Conservation (phyloP, 2,888 invertebrate genomes). For the Pristionchus arcanus region DNA sequence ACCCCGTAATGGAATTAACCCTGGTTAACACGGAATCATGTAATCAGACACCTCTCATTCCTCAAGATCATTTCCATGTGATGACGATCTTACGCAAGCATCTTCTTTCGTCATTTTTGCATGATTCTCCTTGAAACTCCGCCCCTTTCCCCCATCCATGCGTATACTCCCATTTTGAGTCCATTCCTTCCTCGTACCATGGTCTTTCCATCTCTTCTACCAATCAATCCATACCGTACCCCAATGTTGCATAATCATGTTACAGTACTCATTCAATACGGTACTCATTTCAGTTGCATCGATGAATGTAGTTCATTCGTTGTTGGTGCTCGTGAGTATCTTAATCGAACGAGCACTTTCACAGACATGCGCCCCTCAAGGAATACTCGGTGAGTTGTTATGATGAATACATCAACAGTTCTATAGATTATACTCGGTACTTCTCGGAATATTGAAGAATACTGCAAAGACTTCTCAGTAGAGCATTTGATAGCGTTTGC, state of each 20-base stretch:
- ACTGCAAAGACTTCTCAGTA: too few species aligned
- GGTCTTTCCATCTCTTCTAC: neutral
- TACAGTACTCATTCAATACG: neutral
- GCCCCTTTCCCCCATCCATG: neutral
- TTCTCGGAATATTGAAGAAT: too few species aligned
- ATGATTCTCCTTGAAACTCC: slow-evolving; percentile 3
- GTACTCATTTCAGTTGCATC: neutral
- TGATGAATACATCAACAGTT: too few species aligned
- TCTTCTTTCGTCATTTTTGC: neutral
- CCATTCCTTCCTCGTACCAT: neutral
- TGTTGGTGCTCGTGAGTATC: neutral
- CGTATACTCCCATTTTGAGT: neutral
- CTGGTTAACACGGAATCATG: neutral
- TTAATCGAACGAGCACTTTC: neutral
- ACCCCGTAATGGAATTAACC: slow-evolving; percentile 13
- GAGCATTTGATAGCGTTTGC: too few species aligned
- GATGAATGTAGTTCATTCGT: slow-evolving; percentile 27
- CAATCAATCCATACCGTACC: neutral
- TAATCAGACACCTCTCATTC: slow-evolving; percentile 5
- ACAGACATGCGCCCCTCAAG: neutral
- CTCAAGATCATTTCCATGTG: neutral
- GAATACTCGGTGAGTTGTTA: neutral
- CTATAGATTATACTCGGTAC: too few species aligned
- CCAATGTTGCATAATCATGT: neutral
- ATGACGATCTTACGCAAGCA: neutral